Conservation (phyloP, 2,888 invertebrate species). For the Smittia sp. region DNA sequence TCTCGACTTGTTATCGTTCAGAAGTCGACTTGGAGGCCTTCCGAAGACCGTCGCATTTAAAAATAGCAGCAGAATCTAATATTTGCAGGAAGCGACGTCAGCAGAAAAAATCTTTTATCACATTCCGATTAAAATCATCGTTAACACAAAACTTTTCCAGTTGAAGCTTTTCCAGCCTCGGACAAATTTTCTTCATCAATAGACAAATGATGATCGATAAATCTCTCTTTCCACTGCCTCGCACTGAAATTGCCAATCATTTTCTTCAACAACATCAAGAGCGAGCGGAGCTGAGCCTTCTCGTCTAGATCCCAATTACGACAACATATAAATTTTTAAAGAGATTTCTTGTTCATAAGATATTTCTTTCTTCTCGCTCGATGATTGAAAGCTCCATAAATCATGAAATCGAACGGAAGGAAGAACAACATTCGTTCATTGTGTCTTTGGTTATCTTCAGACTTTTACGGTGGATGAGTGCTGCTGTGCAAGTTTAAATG, state of each 20-base stretch:
- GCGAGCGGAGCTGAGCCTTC: not conserved
- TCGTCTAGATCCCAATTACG: not conserved
- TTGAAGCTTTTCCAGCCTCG: not conserved
- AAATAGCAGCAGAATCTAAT: no score
- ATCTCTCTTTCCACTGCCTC: not conserved
- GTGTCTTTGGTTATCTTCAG: constrained; percentile 36
- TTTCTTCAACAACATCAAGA: not conserved
- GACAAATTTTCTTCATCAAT: not conserved
- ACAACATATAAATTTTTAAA: constrained; percentile 9
- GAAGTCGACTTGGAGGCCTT: not conserved
- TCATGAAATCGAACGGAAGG: constrained; percentile 31
- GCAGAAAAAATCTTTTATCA: not conserved
- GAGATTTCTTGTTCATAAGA: not conserved
- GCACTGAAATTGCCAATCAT: constrained; percentile 17
- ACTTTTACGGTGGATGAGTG: constrained; percentile 15
- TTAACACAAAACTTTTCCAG: not conserved
- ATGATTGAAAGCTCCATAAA: constrained; percentile 39
- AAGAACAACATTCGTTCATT: not conserved
- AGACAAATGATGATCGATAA: constrained; percentile 21
- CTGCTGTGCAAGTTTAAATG: not conserved
- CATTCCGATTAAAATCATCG: not conserved
- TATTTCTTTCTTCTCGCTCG: not conserved
- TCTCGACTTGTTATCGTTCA: not conserved
- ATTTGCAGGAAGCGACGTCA: not conserved
- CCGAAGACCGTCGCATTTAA: no score